Base-by-base conservation (phyloP, 2,888 invertebrate species). In the Liodrosophila aerea region DNA sequence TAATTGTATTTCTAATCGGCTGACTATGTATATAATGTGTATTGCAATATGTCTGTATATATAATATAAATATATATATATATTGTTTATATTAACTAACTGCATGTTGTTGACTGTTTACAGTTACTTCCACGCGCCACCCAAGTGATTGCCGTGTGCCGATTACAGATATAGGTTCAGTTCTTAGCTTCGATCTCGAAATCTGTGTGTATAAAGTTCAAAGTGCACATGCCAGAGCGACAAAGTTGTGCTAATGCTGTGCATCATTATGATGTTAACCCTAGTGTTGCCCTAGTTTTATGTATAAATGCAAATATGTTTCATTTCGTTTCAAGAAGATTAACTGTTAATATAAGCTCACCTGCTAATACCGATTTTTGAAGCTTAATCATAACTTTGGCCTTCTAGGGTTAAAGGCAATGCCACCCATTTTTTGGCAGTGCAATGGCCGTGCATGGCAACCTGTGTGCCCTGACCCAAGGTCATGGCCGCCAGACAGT, bases 121-220 rank as follows among this genome's bases (percentile, higher is more conserved):
- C 69, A 67, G 36, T 36, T 44, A 54, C 11, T 29, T 57, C 59
- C 77, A 74, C 85, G 78, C 82, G 77, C 40, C 71, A 40, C 30
- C 29, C 46, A 77, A 78, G 78, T 84, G 78, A 84, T 80, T 80
- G 62, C 69, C 69, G 73, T 69, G 69, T 69, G 73, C 69, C 69
- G 73, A 66, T 69, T 69, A 69, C 73, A 61, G 45, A 61, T 66
- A 33, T 53, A 57, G 52, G 22, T 22, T n/a, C 18, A n/a, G 16
- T 49, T 61, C 54, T 52, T 45, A 49, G 53, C 71, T n/a, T 45
- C 31, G 31, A 49, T 47, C 45, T 64, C 49, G n/a, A 18, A 15
- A 4, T 22, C 33, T 40, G n/a, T n/a, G n/a, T 34, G 54, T 53
- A 51, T 65, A 59, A 49, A 52, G 56, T 22, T 22, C 49, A 43